A percentile compares a stretch with the other conserved stretches of the same genome.
These are phyloP conservation scores for Psococerastis gibbosa DNA, from an alignment of 2,888 invertebrate genomes.

Conservation along the genomic window DNA sequence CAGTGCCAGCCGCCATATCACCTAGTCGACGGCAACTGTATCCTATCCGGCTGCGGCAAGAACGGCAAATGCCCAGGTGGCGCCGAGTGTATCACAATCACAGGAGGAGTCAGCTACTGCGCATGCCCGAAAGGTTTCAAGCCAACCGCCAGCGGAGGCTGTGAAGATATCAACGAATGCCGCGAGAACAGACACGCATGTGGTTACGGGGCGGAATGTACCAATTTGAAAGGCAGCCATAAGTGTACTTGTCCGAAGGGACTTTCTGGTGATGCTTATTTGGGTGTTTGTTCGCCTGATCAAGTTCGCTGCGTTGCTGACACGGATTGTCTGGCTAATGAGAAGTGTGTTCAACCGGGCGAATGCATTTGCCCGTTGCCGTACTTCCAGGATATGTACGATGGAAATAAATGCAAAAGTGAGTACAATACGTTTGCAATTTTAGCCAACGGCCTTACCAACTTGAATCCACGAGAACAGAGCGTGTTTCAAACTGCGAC, in stretches of 20 bases:
- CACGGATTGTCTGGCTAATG: conserved; percentile 66
- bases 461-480: too few species aligned
- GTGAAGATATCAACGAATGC: conserved; percentile 69
- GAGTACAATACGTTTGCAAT: conserved; percentile 17
- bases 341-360: conserved; percentile 80
- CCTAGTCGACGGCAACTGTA: conserved; percentile 64
- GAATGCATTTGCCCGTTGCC: conserved; percentile 84
- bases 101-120: conserved; percentile 80
- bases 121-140: conserved; percentile 78
- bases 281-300: conserved; percentile 62
- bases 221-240: conserved; percentile 58
- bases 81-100: conserved; percentile 77
- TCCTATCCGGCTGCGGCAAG: conserved; percentile 63
- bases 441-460: too few species aligned
- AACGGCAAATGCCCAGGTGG: conserved; percentile 66
- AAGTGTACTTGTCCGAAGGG: conserved; percentile 65
- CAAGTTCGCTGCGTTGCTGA: conserved; percentile 67
- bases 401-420: conserved; percentile 75
- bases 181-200: conserved; percentile 54
- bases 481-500: too few species aligned
- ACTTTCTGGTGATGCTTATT: conserved; percentile 63
- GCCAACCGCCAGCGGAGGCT: conserved; percentile 58
- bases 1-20: conserved; percentile 78
- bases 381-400: conserved; percentile 63
- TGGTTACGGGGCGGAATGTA: conserved; percentile 72